These are phyloP conservation scores for Sesia bembeciformis DNA, from an alignment of 2,888 invertebrate species.

Conservation along the genomic window DNA sequence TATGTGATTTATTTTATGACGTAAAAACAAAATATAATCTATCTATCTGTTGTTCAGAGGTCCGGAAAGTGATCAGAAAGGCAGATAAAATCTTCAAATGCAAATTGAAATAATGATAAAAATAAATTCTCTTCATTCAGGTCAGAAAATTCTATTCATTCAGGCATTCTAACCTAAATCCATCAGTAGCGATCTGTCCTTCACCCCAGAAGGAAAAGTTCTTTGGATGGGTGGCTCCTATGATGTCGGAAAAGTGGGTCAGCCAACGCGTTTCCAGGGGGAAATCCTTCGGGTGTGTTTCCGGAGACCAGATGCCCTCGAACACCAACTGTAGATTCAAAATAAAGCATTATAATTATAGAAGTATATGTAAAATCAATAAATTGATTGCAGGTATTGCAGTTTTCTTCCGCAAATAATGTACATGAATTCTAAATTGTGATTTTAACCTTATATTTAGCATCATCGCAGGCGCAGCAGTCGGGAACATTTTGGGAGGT, in stretches of 20 bases:
- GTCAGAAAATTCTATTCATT: neutral
- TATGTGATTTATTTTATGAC: no score
- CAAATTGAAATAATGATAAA: neutral
- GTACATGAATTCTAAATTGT: neutral
- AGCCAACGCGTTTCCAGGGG: conserved; percentile 89
- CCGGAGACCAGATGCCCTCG: conserved; percentile 95
- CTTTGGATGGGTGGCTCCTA: conserved; percentile 93
- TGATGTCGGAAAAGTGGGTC: conserved; percentile 97
- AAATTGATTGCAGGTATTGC: no score
- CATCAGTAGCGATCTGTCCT: conserved; percentile 89
- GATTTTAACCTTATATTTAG: conserved; percentile 86
- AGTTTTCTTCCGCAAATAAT: no score
- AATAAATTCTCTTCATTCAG: neutral
- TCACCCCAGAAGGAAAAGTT: conserved; percentile 95
- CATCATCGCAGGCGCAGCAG: conserved; percentile 97
- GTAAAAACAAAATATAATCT: neutral
- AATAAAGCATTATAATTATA: no score
- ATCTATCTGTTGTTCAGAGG: no score
- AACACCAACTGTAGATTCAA: conserved; percentile 78
- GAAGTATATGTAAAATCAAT: no score
- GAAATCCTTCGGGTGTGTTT: conserved; percentile 97
- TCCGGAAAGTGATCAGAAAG: no score
- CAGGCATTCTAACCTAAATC: conserved; percentile 80
- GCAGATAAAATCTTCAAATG: no score
- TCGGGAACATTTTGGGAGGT: conserved; percentile 73